phyloP scores from a whole-genome alignment of 2,888 invertebrate species.

The Metellina segmentata region DNA sequence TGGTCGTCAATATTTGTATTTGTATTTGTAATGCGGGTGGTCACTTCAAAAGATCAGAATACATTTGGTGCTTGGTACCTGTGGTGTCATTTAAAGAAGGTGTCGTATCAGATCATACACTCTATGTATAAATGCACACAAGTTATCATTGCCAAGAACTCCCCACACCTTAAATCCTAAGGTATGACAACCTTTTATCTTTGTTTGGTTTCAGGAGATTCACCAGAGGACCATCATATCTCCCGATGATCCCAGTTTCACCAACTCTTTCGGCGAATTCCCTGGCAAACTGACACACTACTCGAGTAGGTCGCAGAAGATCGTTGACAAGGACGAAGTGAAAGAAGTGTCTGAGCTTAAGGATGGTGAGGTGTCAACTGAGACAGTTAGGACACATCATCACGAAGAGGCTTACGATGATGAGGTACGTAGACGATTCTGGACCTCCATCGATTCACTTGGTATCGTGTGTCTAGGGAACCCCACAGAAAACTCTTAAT shows the following conservation, averaged over 20 bases:
- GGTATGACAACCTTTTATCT: neutral
- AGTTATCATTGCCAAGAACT: too few relatives aligned
- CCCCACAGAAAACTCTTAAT: too few relatives aligned
- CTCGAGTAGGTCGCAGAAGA: conserved; percentile 77
- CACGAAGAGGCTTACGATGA: conserved; percentile 88
- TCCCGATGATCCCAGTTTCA: conserved; percentile 75
- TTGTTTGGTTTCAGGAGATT: conserved; percentile 66
- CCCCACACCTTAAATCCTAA: too few relatives aligned
- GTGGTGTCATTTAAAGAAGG: too few relatives aligned
- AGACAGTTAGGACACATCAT: conserved; percentile 82
- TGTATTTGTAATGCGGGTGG: too few relatives aligned
- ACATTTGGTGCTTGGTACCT: too few relatives aligned
- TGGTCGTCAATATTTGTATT: too few relatives aligned
- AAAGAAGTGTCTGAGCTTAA: conserved; percentile 91
- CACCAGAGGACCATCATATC: conserved; percentile 77
- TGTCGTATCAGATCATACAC: too few relatives aligned
- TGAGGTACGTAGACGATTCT: conserved; percentile 77
- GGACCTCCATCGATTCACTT: too few relatives aligned
- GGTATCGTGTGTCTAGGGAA: too few relatives aligned
- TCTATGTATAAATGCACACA: too few relatives aligned
- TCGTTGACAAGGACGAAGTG: conserved; percentile 88
- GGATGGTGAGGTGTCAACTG: conserved; percentile 92
- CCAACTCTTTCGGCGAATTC: conserved; percentile 55
- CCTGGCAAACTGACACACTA: conserved; percentile 77
- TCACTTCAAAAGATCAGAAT: too few relatives aligned